Percentiles rank a stretch among this genome's conserved stretches.
Conservation (phyloP, 2,113 vertebrate species). For the Neomonachus schauinslandi region DNA sequence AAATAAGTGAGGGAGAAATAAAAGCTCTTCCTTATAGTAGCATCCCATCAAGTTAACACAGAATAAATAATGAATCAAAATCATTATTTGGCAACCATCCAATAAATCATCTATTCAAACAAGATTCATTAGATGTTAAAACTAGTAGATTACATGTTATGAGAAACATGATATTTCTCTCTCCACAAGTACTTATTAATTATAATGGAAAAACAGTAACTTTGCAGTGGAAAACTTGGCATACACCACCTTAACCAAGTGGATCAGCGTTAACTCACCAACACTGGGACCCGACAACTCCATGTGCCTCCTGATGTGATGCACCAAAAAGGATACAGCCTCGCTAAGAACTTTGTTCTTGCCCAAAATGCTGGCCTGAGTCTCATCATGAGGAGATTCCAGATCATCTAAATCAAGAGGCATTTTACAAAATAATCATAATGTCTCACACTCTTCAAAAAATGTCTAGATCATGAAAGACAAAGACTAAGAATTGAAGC, state of each 20-base stretch:
- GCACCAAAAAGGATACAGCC: background rate
- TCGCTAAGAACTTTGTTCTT: background rate
- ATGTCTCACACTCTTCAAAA: background rate
- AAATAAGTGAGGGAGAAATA: background rate
- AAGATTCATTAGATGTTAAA: background rate
- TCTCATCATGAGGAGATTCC: background rate
- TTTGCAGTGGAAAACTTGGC: background rate
- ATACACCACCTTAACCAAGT: no score
- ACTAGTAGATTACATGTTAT: background rate
- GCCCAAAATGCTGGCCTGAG: background rate
- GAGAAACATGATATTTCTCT: background rate
- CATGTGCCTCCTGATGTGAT: accelerated
- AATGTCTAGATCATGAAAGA: background rate
- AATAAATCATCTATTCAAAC: background rate
- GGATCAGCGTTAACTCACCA: background rate
- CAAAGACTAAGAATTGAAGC: background rate
- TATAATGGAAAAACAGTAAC: background rate
- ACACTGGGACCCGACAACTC: accelerated
- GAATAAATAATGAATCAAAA: background rate
- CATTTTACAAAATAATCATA: background rate
- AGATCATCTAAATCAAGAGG: background rate
- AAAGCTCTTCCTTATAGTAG: background rate
- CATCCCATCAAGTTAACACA: background rate
- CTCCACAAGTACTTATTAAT: background rate
- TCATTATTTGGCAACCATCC: background rate